phyloP scores from a whole-genome alignment of 2,888 invertebrate species.

The Nemapogon koenigi region DNA sequence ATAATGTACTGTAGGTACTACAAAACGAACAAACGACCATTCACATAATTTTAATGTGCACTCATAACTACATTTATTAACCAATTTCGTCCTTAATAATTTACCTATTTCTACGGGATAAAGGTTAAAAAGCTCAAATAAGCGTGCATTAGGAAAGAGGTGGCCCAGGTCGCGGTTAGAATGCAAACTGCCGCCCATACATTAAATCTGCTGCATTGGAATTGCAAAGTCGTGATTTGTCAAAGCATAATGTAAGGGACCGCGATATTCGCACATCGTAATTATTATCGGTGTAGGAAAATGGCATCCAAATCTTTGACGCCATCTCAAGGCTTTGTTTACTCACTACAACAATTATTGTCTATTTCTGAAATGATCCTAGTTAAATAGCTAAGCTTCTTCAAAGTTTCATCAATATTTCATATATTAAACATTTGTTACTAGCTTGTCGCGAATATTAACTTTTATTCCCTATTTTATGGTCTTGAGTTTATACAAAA shows the following conservation, averaged over 20 bases:
- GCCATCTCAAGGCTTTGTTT: constrained; percentile 32
- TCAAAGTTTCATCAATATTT: too few species aligned
- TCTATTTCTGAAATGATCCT: too few species aligned
- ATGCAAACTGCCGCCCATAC: constrained; percentile 66
- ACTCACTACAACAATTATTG: constrained; percentile 6
- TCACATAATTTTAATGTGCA: too few species aligned
- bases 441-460: too few species aligned
- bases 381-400: too few species aligned
- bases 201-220: constrained; percentile 63
- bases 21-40: too few species aligned
- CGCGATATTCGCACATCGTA: constrained; percentile 64
- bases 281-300: constrained; percentile 57
- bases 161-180: constrained; percentile 63
- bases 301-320: constrained; percentile 52
- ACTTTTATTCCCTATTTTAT: too few species aligned
- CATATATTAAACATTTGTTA: too few species aligned
- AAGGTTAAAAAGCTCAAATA: constrained; percentile 66
- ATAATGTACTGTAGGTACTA: too few species aligned
- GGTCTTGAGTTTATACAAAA: too few species aligned
- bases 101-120: constrained; percentile 37
- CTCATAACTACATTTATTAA: too few species aligned
- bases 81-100: too few species aligned
- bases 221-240: constrained; percentile 66
- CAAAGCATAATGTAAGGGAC: constrained; percentile 64
- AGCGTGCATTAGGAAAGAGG: constrained; percentile 66